Evolutionary conservation across 2,888 invertebrate species (phyloP).

Genomic region (Caenorhabditis uteleia): DNA sequence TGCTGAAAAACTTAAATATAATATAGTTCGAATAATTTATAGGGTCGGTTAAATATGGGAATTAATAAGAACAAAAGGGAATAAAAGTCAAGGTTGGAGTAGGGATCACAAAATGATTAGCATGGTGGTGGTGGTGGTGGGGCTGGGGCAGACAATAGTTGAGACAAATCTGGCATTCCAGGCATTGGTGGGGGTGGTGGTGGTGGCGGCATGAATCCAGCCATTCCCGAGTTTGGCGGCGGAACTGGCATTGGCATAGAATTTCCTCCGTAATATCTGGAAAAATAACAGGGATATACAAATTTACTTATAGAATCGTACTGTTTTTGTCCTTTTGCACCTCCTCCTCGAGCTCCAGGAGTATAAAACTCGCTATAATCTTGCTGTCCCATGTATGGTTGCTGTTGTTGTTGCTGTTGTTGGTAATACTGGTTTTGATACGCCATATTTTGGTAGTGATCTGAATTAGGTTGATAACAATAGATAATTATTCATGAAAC

Average conservation of each 20-base stretch:
- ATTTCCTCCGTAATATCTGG: slow-evolving; percentile 38
- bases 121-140: slow-evolving; percentile 45
- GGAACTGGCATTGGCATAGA: slow-evolving; percentile 56
- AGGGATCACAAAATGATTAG: too few species aligned
- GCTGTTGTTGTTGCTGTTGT: too few species aligned
- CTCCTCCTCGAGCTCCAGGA: slow-evolving; percentile 22
- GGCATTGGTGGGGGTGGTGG: slow-evolving; percentile 53
- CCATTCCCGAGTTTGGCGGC: slow-evolving; percentile 44
- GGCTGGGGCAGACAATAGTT: slow-evolving; percentile 36
- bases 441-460: slow-evolving; percentile 14
- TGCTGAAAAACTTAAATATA: background rate
- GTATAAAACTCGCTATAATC: slow-evolving; percentile 34
- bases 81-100: background rate
- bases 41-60: background rate
- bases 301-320: background rate
- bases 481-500: background rate
- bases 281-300: background rate
- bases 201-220: slow-evolving; percentile 47
- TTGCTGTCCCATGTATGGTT: too few species aligned
- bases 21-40: background rate
- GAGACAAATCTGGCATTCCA: slow-evolving; percentile 20
- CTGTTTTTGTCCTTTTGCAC: slow-evolving; percentile 3
- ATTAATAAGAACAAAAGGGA: background rate
- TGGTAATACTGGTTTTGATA: slow-evolving; percentile 4
- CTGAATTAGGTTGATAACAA: slow-evolving; percentile 5